These are phyloP conservation scores for Oscheius sp. DNA, from an alignment of 2,888 invertebrate species.

Conservation along the genomic window DNA sequence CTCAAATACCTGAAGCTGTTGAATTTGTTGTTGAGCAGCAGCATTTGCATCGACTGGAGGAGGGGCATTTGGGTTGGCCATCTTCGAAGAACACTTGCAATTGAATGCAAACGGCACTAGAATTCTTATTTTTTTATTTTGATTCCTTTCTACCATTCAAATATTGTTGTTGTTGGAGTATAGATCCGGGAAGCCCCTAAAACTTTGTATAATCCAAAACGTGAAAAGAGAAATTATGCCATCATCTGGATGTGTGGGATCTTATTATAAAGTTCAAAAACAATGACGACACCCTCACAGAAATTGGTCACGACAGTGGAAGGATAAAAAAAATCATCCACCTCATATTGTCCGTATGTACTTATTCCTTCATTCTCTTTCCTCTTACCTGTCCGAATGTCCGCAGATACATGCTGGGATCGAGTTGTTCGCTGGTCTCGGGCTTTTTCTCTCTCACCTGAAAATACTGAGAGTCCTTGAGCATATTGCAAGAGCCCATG, in stretches of 20 bases:
- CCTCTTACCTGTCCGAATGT: conserved; percentile 22
- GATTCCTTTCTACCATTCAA: neutral
- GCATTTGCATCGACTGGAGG: conserved; percentile 61
- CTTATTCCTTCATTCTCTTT: too few species aligned
- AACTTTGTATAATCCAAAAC: too few species aligned
- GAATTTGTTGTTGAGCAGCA: conserved; percentile 66
- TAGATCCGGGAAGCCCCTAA: conserved; percentile 1
- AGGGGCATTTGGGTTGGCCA: conserved; percentile 42
- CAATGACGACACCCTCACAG: too few species aligned
- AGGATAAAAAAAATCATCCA: too few species aligned
- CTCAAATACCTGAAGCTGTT: conserved; percentile 58
- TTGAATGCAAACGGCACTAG: conserved; percentile 52
- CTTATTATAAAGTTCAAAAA: too few species aligned
- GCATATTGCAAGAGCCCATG: too few species aligned
- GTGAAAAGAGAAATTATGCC: too few species aligned
- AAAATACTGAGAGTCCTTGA: neutral
- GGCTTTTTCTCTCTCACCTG: conserved; percentile 11
- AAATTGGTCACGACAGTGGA: too few species aligned
- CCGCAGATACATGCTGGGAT: conserved; percentile 19
- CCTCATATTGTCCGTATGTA: too few species aligned
- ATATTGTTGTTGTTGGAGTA: conserved; percentile 5
- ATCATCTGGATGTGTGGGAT: too few species aligned
- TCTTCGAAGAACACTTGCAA: conserved; percentile 51
- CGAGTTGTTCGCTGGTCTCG: conserved; percentile 24
- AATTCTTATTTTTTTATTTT: conserved; percentile 17